Evolutionary conservation across 2,113 vertebrate species (phyloP).

Genomic region (Oriolus oriolus): DNA sequence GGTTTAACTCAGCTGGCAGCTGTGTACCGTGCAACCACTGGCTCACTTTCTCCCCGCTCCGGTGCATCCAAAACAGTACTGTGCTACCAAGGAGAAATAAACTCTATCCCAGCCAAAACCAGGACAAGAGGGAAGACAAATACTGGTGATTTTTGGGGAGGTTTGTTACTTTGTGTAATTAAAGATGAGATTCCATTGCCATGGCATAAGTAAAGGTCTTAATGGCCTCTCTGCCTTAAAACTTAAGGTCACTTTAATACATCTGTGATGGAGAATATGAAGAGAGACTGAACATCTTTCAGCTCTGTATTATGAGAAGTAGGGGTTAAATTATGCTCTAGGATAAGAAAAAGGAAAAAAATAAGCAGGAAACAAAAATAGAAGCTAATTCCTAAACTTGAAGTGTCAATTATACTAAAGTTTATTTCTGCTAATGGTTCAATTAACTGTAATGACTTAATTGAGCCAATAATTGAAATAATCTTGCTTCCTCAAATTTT

Average conservation of each 20-base stretch:
- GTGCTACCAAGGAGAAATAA: not conserved
- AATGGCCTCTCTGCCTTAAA: not conserved
- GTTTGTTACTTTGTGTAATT: not conserved
- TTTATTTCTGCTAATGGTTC: slow-evolving; percentile 51
- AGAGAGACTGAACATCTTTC: not conserved
- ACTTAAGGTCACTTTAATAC: not conserved
- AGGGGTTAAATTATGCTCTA: slow-evolving; percentile 12
- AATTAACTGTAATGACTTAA: slow-evolving; percentile 59
- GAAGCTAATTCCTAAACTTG: slow-evolving; percentile 26
- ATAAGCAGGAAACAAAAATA: slow-evolving; percentile 13
- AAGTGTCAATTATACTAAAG: slow-evolving; percentile 13
- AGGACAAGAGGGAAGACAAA: not conserved
- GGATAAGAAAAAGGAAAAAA: not conserved
- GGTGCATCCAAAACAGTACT: not conserved
- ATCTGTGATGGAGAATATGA: not conserved
- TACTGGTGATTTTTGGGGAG: not conserved
- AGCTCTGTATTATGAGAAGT: not conserved
- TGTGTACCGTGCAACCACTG: not conserved
- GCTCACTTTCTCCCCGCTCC: not conserved
- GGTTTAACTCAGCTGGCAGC: not conserved
- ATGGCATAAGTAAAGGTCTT: not conserved
- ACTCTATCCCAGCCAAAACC: not conserved
- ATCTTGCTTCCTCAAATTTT: slow-evolving; percentile 37
- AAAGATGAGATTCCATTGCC: not conserved
- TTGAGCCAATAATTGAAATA: slow-evolving; percentile 45